These are phyloP conservation scores for Arctopsyche grandis DNA, from an alignment of 1,140 invertebrate genomes.

Conservation along the genomic window DNA sequence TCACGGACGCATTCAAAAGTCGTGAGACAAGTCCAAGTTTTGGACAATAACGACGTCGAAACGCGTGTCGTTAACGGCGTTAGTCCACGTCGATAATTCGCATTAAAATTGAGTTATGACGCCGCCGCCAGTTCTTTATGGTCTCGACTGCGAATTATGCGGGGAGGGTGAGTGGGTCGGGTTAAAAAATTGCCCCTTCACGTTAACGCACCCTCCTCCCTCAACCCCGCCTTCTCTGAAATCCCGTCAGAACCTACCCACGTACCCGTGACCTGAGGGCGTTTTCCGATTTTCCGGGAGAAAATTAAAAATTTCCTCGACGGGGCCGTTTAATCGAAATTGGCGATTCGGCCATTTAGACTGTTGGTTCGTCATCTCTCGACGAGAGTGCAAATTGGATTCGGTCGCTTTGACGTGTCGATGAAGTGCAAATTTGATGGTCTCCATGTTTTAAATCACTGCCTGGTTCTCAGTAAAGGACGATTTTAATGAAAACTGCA, in stretches of 20 bases:
- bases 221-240: not conserved
- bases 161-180: no score
- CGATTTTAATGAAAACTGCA: not conserved
- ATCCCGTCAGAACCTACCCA: not conserved
- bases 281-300: not conserved
- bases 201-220: not conserved
- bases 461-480: not conserved
- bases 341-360: not conserved
- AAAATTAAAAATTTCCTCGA: not conserved
- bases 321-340: constrained; percentile 7
- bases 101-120: constrained; percentile 53
- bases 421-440: not conserved
- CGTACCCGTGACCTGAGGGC: not conserved
- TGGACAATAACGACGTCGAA: constrained; percentile 5
- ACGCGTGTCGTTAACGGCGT: constrained; percentile 27
- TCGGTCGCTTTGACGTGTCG: not conserved
- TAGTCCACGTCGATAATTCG: constrained; percentile 41
- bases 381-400: constrained; percentile 19
- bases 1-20: not conserved
- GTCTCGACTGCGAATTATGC: constrained; percentile 47
- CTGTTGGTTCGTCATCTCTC: not conserved
- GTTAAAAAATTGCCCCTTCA: constrained; percentile 8
- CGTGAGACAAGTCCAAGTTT: not conserved
- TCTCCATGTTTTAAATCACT: no score
- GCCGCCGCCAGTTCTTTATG: constrained; percentile 46